phyloP scores from a whole-genome alignment of 2,797 vertebrate genomes.

The Anguilla obscura region DNA sequence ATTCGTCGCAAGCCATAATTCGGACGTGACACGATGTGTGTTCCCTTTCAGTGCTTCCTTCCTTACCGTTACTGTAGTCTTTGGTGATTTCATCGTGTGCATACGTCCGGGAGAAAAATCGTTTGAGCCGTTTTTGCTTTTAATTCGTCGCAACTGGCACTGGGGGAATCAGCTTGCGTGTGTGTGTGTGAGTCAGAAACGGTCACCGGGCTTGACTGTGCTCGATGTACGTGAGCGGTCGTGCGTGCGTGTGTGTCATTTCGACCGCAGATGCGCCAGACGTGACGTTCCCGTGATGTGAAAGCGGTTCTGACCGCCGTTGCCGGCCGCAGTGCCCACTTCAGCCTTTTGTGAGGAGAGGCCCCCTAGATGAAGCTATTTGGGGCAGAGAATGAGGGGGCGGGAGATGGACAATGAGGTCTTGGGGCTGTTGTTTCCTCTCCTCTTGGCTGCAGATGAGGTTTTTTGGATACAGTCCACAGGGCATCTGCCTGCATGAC shows the following conservation, averaged over 20 bases:
- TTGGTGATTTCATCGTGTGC: constrained; percentile 8
- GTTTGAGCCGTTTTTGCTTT: constrained; percentile 17
- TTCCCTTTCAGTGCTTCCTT: neutral
- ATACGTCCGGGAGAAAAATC: neutral
- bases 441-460: constrained; percentile 41
- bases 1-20: neutral
- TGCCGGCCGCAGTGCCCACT: neutral
- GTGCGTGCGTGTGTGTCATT: constrained; percentile 37
- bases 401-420: constrained; percentile 40
- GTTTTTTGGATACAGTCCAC: constrained; percentile 43
- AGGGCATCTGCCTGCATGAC: constrained; percentile 52
- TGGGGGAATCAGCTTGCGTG: neutral
- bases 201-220: neutral
- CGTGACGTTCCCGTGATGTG: constrained; percentile 40
- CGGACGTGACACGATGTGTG: neutral
- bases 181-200: constrained; percentile 39
- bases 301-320: constrained; percentile 36
- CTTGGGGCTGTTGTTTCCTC: constrained; percentile 44
- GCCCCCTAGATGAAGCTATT: constrained; percentile 18
- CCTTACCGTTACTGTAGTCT: constrained; percentile 15
- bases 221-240: constrained; percentile 17
- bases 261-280: constrained; percentile 21
- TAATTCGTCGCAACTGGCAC: constrained; percentile 3
- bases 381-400: constrained; percentile 26
- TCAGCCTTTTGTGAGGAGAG: constrained; percentile 23